Percentiles rank a stretch among this genome's conserved stretches.
Evolutionary conservation across 2,888 invertebrate species (phyloP).

Genomic region (Leucophora obtusa): DNA sequence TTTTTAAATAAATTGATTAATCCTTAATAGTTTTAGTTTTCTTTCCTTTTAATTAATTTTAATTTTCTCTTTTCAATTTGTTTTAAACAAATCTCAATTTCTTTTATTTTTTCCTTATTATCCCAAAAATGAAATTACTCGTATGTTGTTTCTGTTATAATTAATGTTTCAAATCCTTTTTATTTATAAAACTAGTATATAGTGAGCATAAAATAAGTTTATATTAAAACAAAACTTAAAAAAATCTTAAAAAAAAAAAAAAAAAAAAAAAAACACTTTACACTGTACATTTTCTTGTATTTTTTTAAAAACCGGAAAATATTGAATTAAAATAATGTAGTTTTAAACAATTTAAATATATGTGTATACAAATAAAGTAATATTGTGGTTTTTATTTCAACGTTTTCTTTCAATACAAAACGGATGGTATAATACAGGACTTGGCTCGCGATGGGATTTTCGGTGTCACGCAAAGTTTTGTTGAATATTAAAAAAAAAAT

Average conservation of each 20-base stretch:
- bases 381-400: not conserved
- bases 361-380: conserved; percentile 43
- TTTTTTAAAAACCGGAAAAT: conserved; percentile 51
- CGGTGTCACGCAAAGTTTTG: no score
- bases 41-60: conserved; percentile 7
- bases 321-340: conserved; percentile 61
- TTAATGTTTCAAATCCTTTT: conserved; percentile 18
- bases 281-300: conserved; percentile 63
- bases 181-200: conserved; percentile 50
- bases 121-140: conserved; percentile 10
- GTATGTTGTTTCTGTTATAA: conserved; percentile 26
- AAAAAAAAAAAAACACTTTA: conserved; percentile 45
- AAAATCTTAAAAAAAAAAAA: conserved; percentile 8
- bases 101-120: conserved; percentile 4
- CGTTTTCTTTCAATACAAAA: no score
- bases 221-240: conserved; percentile 37
- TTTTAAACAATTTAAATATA: conserved; percentile 59
- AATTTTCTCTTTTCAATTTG: not conserved
- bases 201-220: conserved; percentile 56
- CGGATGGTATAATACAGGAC: no score
- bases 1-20: not conserved
- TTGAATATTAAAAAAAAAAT: no score
- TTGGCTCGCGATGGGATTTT: no score
- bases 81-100: conserved; percentile 11
- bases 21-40: conserved; percentile 21